Conservation (phyloP, 2,797 vertebrate species). For the Florisuga fusca region DNA sequence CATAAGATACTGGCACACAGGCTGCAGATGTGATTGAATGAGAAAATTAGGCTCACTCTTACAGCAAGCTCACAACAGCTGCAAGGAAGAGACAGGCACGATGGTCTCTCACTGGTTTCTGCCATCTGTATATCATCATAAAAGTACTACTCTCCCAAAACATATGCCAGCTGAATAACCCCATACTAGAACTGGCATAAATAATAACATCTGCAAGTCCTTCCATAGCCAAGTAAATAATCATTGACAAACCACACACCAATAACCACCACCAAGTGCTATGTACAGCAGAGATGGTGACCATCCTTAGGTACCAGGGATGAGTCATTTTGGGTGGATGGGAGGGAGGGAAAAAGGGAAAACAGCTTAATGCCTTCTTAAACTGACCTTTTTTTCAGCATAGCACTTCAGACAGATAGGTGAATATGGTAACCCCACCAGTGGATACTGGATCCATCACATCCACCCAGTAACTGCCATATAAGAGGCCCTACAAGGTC, state of each 20-base stretch:
- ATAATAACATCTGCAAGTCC: background rate
- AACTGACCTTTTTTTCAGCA: background rate
- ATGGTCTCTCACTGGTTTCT: background rate
- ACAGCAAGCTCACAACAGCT: background rate
- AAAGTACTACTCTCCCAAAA: background rate
- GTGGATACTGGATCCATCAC: background rate
- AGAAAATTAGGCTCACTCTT: background rate
- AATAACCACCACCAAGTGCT: background rate
- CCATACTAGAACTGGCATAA: background rate
- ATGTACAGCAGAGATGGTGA: background rate
- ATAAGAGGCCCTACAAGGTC: background rate
- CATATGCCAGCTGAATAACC: background rate
- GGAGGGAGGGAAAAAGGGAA: background rate
- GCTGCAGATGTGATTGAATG: background rate
- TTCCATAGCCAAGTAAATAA: constrained; percentile 7
- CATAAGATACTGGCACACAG: background rate
- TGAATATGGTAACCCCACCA: background rate
- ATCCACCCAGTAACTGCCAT: background rate
- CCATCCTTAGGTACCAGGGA: background rate
- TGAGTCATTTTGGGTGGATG: background rate
- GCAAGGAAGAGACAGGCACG: background rate
- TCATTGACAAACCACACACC: background rate
- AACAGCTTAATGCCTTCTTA: background rate
- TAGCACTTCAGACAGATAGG: background rate
- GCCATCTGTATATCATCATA: background rate